Conservation (phyloP, 2,113 vertebrate genomes). For the Nothobranchius kuhntae region DNA sequence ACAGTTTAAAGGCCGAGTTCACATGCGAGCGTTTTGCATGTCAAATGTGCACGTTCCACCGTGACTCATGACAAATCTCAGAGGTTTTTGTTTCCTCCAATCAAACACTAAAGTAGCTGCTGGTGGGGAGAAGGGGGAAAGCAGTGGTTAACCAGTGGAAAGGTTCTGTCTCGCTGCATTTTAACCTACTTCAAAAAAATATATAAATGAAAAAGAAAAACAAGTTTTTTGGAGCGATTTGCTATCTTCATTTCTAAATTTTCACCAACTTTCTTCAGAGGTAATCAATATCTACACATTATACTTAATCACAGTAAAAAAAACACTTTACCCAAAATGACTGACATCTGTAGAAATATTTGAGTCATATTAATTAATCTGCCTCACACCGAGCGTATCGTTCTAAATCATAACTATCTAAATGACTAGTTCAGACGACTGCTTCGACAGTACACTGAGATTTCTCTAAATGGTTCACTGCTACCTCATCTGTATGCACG, state of each 20-base stretch:
- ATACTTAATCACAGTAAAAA: neutral
- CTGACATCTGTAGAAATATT: neutral
- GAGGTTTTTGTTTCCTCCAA: conserved; percentile 47
- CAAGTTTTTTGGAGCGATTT: too few relatives aligned
- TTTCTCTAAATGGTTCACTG: conserved; percentile 56
- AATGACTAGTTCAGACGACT: conserved; percentile 24
- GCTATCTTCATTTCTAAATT: neutral
- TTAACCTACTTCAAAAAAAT: neutral
- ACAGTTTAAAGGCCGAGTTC: neutral
- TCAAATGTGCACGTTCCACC: conserved; percentile 30
- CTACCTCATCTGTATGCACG: conserved; percentile 49
- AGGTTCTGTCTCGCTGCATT: conserved; percentile 55
- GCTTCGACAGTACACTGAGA: conserved; percentile 48
- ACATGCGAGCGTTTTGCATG: conserved; percentile 20
- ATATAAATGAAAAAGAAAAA: too few relatives aligned
- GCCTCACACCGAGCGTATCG: neutral
- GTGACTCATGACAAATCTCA: conserved; percentile 74
- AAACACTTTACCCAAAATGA: neutral
- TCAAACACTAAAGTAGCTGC: conserved; percentile 31
- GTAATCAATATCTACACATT: too few relatives aligned
- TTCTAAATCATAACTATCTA: conserved; percentile 2
- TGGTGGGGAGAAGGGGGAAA: conserved; percentile 22
- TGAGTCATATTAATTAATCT: neutral
- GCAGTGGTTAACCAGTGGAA: conserved; percentile 79
- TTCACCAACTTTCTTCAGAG: too few relatives aligned